A percentile compares a stretch with the other conserved stretches of the same genome.
phyloP scores from a whole-genome alignment of 2,888 invertebrate genomes.

The Calliopum simillimum region DNA sequence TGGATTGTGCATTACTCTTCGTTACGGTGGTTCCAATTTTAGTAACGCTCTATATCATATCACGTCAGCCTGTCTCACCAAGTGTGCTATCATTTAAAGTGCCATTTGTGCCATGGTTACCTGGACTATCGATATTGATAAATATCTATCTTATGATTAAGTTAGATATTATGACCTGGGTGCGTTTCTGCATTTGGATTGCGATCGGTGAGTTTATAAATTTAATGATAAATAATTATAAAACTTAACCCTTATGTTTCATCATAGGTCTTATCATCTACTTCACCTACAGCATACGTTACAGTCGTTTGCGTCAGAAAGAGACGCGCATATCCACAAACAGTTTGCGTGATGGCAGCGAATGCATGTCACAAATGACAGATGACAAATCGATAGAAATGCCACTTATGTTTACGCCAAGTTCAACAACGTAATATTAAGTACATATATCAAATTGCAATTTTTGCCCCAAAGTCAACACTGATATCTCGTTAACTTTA shows the following conservation, averaged over 20 bases:
- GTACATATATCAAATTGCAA: constrained; percentile 38
- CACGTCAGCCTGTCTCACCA: constrained; percentile 74
- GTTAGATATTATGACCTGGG: constrained; percentile 79
- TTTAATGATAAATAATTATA: too few species aligned
- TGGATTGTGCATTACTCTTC: constrained; percentile 49
- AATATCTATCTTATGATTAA: constrained; percentile 84
- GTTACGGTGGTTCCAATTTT: constrained; percentile 56
- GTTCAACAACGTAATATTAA: constrained; percentile 9
- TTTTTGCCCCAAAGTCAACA: not conserved
- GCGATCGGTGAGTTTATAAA: constrained; percentile 74
- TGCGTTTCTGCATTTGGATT: constrained; percentile 86
- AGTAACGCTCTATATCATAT: constrained; percentile 70
- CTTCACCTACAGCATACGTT: constrained; percentile 71
- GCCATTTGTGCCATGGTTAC: constrained; percentile 85
- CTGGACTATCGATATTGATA: constrained; percentile 82
- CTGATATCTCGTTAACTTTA: not conserved
- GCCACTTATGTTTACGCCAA: constrained; percentile 47
- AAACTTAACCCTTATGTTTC: constrained; percentile 18
- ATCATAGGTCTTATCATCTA: constrained; percentile 71
- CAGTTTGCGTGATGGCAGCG: constrained; percentile 49
- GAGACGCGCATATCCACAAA: constrained; percentile 50
- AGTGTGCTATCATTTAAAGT: constrained; percentile 77
- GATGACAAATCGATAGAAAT: constrained; percentile 41
- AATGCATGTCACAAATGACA: constrained; percentile 43
- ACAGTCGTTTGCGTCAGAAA: constrained; percentile 65